Base-by-base conservation (phyloP, 30 jellyfish, hydroid and myxozoan genomes). In the Chrysaora quinquecirrha region DNA sequence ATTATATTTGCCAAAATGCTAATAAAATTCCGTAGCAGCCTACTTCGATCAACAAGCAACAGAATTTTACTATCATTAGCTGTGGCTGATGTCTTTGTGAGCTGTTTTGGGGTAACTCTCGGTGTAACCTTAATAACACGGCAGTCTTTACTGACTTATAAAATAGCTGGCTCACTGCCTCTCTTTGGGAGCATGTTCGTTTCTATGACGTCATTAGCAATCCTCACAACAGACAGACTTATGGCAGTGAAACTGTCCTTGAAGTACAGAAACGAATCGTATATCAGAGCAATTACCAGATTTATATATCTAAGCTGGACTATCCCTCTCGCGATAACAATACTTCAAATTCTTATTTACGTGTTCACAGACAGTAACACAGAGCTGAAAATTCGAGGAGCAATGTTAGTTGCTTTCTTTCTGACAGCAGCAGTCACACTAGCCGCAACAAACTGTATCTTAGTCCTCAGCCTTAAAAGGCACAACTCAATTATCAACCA, bases 101-200 rank as follows among this genome's bases (percentile, higher is more conserved):
- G 68, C 19, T 10, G 24, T 25, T 52, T 52, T 20, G 29, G 24
- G 25, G 29, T 52, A 7, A 19, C 29, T 52, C 24, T 52, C 7
- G 68, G 68, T 7, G 6, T 52, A 3, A 10, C 7, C 27, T 9
- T 66, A 29, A 24, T 66, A 24, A 66, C 78, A n/a, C 29, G 61
- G 19, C 61, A 30, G 78, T 18, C 61, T 16, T 24, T 12, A 2
- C 6, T 6, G 19, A 22, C 31, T 16, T 28, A 28, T 24, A 30
- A 32, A n/a, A 3, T 66, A 6, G 78, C 78, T 14, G 78, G 61
- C 27, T 12, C 61, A 1, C 1, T 66, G 2, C 78, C 78, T 2
- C 2, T 66, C 24, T 66, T 66, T 32, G 78, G 78, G 12, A 66
- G 78, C 60, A 66, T 66, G 78, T 66, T 31, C 27, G 60, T 66